phyloP scores from a whole-genome alignment of 2,797 vertebrate genomes.

The Acanthiza pusilla region DNA sequence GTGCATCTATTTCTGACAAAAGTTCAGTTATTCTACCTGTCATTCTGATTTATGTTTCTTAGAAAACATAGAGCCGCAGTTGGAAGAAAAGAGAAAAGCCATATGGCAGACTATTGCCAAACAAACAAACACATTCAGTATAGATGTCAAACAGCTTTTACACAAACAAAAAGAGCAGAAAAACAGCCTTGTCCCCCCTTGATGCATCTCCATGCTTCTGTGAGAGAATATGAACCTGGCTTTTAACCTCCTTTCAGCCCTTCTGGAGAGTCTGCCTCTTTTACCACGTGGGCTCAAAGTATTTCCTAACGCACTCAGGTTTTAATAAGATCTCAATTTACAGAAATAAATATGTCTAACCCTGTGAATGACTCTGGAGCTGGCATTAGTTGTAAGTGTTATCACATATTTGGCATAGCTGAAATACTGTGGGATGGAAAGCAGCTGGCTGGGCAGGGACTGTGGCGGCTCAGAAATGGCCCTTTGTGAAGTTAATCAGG shows the following conservation, averaged over 20 bases:
- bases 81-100: slow-evolving; percentile 1
- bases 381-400: not conserved
- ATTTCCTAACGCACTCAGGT: not conserved
- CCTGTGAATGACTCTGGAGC: not conserved
- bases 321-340: not conserved
- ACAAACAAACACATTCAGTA: slow-evolving; percentile 11
- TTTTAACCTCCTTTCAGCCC: not conserved
- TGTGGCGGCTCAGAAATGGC: not conserved
- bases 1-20: not conserved
- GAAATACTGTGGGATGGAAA: not conserved
- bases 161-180: not conserved
- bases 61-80: not conserved
- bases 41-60: slow-evolving; percentile 5
- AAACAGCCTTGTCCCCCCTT: not conserved
- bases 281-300: not conserved
- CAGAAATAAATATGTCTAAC: not conserved
- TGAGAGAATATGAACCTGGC: not conserved
- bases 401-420: not conserved
- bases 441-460: not conserved
- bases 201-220: not conserved
- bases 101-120: slow-evolving; percentile 35
- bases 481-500: not conserved
- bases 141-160: slow-evolving; percentile 30
- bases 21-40: not conserved
- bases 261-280: not conserved